phyloP scores from a whole-genome alignment of 1,140 invertebrate genomes.

The Oscheius sp. region DNA sequence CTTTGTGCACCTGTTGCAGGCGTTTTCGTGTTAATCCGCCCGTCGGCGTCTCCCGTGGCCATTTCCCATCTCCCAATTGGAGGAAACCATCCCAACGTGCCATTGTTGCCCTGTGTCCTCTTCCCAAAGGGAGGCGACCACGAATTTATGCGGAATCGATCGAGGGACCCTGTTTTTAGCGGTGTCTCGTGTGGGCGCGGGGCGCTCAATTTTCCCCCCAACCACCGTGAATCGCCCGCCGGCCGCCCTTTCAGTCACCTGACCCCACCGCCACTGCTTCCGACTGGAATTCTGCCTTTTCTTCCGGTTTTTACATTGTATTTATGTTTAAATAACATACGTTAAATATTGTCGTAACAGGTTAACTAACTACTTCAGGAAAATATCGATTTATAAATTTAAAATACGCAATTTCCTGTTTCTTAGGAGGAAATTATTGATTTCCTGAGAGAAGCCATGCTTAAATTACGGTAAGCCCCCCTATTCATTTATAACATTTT shows the following conservation, averaged over 20 bases:
- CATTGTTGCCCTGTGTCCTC: too few relatives aligned
- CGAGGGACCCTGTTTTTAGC: neutral
- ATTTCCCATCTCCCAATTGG: too few relatives aligned
- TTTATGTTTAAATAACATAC: neutral
- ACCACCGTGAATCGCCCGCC: conserved; percentile 5
- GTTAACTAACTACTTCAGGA: neutral
- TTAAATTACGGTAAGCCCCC: too few relatives aligned
- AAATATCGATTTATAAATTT: neutral
- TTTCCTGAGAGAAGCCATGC: too few relatives aligned
- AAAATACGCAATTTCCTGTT: neutral
- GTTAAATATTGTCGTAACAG: neutral
- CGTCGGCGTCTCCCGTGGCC: too few relatives aligned
- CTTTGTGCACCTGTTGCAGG: too few relatives aligned
- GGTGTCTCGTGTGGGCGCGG: neutral
- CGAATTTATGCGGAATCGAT: too few relatives aligned
- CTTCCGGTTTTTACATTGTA: neutral
- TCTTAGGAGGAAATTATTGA: neutral
- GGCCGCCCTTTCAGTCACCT: neutral
- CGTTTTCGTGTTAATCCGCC: too few relatives aligned
- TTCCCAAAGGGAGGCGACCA: too few relatives aligned
- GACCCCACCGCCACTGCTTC: neutral
- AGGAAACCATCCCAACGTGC: too few relatives aligned
- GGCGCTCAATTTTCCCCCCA: neutral
- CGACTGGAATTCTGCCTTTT: neutral
- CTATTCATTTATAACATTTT: too few relatives aligned